Base-by-base conservation (phyloP, 2,113 vertebrate species). In the Mormyrus lacerda region DNA sequence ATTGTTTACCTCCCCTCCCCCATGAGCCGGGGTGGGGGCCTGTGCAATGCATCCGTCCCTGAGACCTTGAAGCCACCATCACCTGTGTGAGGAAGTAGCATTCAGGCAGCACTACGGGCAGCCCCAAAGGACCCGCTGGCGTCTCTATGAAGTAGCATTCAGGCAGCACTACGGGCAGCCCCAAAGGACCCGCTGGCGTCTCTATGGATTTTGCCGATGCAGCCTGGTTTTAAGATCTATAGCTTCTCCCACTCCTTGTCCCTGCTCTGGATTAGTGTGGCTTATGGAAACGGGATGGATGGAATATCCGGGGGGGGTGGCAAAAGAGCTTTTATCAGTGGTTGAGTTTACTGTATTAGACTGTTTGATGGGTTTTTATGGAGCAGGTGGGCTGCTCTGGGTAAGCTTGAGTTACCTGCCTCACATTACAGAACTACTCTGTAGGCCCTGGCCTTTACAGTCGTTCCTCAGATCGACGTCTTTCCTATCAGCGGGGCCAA, bases 401-500 rank as follows among this genome's bases (percentile, higher is more conserved):
- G 10, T 35, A 27, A 82, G 4, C n/a, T 5, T n/a, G 50, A 83
- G 39, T 31, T 90, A 82, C 86, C 86, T 88, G 73, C 19, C 4
- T 90, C 48, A 47, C 13, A 87, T 90, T 90, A 90, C 21, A 24
- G 82, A 47, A 61, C 15, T 31, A 73, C 85, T 27, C 3, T 15
- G 24, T 35, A 55, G 7, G 45, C 50, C 17, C 3, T 7, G n/a
- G 45, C n/a, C 27, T 51, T 73, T 45, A 87, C 24, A 65, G 53
- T 53, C 76, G 69, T 6, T 55, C 53, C 89, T 45, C 45, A 11
- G 69, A 91, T 82, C 88, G 27, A 47, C 85, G 79, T 13, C 82
- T 89, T 91, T 91, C 90, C 91, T 91, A 69, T 42, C 61, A 45
- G 79, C 44, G n/a, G 73, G 86, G 82, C 89, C 84, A 85, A 48